Evolutionary conservation across 2,888 invertebrate species (phyloP), one percentile per base, ranked within the genome.

Genomic region (Anoncus sp.): DNA sequence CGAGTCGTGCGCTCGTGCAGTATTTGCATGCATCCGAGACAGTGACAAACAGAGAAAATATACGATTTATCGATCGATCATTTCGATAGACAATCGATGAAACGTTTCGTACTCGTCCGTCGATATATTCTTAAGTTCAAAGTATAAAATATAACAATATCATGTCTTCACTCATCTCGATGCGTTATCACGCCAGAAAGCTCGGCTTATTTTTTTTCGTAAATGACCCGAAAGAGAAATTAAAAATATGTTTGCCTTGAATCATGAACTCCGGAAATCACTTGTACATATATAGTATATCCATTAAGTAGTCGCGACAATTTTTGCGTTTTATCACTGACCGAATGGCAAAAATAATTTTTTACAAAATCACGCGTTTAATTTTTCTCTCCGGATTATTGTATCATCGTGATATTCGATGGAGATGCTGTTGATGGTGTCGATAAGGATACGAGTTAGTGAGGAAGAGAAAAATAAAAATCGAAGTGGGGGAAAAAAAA

Each of bases 21-120:
- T 47, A 65, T 18, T 71, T 57, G 60, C 66, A 71, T 75, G 78
- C 75, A 63, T 75, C 51, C 14, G 62, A 10, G 55, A 20, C 43
- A 75, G 24, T 45, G 31, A 49, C 31, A 51, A 53, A 57, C 18
- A 35, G n/a, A 62, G 27, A 38, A 20, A 51, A 59, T 16, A 31
- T 12, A 57, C 14, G 45, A 51, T 40, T 49, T 62, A 51, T 31
- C 14, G 10, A 57, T 49, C 63, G 31, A 69, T 63, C 20, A 45
- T 12, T 31, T 71, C 66, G 66, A 66, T 67, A 60, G 55, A 22
- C 66, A 18, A 70, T 59, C 47, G 31, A 70, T 47, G 12, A 20
- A 20, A 35, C 38, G 55, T 62, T 65, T 71, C 45, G 51, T 20
- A 47, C 51, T 18, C n/a, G 20, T n/a, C 14, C 24, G 14, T 51